phyloP scores from a whole-genome alignment of 2,888 invertebrate species.

The Dyspetes luteomarginatus region DNA sequence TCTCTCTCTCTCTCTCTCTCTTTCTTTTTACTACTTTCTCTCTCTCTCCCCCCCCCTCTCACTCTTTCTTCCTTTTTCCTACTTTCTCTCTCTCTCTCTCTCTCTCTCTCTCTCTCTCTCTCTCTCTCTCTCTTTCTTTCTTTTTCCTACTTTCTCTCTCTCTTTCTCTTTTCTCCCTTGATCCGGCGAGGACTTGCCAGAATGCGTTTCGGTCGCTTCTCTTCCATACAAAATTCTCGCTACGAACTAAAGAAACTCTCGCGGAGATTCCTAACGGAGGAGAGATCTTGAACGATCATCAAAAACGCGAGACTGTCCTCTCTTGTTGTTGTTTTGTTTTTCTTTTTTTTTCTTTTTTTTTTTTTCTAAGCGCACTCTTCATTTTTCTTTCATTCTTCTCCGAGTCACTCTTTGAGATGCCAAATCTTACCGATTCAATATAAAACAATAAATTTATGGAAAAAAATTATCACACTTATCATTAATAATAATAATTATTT shows the following conservation, averaged over 20 bases:
- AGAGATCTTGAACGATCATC: constrained; percentile 23
- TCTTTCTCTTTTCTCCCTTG: neutral
- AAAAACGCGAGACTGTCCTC: constrained; percentile 19
- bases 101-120: neutral
- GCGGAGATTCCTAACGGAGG: constrained; percentile 46
- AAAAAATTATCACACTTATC: no score
- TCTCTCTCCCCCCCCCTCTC: neutral
- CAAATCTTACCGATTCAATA: neutral
- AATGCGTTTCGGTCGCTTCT: constrained; percentile 31
- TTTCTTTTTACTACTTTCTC: neutral
- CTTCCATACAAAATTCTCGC: neutral
- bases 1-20: neutral
- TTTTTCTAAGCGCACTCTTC: constrained; percentile 31
- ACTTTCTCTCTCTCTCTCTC: neutral
- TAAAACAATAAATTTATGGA: neutral
- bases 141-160: neutral
- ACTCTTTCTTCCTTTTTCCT: neutral
- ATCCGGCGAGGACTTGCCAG: constrained; percentile 29
- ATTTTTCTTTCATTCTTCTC: neutral
- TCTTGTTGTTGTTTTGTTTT: neutral
- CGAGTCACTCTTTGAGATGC: no score
- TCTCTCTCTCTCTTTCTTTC: neutral
- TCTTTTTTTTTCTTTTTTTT: neutral
- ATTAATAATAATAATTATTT: no score
- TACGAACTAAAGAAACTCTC: constrained; percentile 50